Evolutionary conservation across 2,797 vertebrate genomes (phyloP), one percentile per base, ranked within the genome.

Genomic region (Brachymystax lenok): DNA sequence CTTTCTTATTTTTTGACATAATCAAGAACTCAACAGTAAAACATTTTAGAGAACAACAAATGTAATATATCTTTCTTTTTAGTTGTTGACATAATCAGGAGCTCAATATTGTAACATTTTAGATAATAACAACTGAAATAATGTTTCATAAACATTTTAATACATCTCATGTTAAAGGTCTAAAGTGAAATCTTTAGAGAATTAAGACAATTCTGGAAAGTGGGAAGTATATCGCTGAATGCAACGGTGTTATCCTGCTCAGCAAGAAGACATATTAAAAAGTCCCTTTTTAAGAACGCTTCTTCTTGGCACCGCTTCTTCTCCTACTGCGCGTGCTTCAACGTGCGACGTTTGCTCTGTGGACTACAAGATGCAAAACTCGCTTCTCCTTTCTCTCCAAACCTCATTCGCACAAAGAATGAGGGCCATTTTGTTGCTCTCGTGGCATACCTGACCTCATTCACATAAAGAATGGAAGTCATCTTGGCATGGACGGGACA

Each of bases 321-420:
- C 92, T 92, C 90, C 93, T 92, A 70, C 92, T 90, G 91, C 90
- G 91, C 92, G 86, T 93, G 84, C 93, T 83, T 92, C 85, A 83
- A 82, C 82, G 80, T 82, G 90, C 91, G 86, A 88, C 83, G 28
- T 90, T 78, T 87, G 84, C 91, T 82, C 85, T 75, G 90, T 79
- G 80, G 27, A 69, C 46, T 80, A 77, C 88, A 88, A 89, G 85
- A 87, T 71, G 81, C 88, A 87, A 73, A 83, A 83, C 30, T 84
- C 88, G 90, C 92, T 90, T 91, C 92, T 92, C 91, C 91, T 93
- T 91, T 80, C 92, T 94, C 92, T 93, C 92, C 94, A 93, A 93
- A 94, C 93, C 94, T 93, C 94, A 94, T 95, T 93, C 94, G 87
- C 92, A 94, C 92, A 93, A 93, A 93, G 92, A 94, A 94, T 94